These are phyloP conservation scores for Ascaphus truei DNA, from an alignment of 2,113 vertebrate genomes.

Conservation along the genomic window DNA sequence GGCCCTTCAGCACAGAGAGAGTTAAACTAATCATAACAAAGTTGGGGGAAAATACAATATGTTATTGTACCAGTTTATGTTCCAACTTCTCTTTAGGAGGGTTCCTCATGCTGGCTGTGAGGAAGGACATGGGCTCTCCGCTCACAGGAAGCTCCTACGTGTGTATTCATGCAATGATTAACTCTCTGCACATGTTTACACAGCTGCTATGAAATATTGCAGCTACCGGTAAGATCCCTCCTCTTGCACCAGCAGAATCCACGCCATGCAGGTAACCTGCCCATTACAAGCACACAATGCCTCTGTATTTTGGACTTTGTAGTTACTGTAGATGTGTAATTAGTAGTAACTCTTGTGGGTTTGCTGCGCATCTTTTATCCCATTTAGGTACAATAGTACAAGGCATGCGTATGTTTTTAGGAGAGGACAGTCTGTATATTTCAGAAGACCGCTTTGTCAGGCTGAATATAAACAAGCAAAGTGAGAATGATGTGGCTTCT, in stretches of 20 bases:
- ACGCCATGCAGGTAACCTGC: not conserved
- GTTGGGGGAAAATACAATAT: not conserved
- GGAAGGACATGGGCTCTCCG: not conserved
- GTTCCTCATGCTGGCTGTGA: slow-evolving; percentile 9
- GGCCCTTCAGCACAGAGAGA: not conserved
- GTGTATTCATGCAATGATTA: slow-evolving; percentile 1
- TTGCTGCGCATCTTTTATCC: not conserved
- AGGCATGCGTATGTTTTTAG: not conserved
- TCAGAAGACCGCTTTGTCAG: slow-evolving; percentile 1
- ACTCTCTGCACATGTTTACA: not conserved
- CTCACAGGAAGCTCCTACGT: not conserved
- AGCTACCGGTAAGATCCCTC: not conserved
- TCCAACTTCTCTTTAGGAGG: not conserved
- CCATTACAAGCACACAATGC: not conserved
- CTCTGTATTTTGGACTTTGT: not conserved
- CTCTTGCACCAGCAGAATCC: not conserved
- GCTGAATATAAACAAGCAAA: not conserved
- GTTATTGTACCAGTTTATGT: slow-evolving; percentile 4
- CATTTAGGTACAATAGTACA: slow-evolving; percentile 8
- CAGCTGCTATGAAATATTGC: not conserved
- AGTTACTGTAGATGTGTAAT: too few relatives aligned
- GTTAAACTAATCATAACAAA: not conserved
- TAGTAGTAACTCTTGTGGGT: too few relatives aligned
- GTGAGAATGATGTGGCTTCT: not conserved
- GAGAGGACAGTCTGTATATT: slow-evolving; percentile 19